Percentiles rank a stretch among this genome's conserved stretches.
Evolutionary conservation across 2,797 vertebrate genomes (phyloP).

Genomic region (Eulemur coronatus): DNA sequence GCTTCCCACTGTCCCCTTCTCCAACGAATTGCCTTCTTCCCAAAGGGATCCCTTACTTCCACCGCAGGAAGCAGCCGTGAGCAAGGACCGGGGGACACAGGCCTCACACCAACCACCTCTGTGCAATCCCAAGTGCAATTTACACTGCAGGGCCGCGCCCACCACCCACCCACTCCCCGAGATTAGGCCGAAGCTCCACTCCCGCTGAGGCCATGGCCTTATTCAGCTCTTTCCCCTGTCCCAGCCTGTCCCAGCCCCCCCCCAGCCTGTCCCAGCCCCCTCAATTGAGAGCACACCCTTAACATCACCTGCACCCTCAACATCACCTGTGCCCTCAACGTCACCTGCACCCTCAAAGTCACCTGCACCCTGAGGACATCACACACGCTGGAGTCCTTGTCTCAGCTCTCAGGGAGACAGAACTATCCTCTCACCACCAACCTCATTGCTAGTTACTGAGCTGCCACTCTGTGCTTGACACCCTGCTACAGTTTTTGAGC

Average conservation of each 20-base stretch:
- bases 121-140: background rate
- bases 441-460: accelerated
- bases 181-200: background rate
- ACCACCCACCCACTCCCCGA: background rate
- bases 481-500: accelerated
- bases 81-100: accelerated
- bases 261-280: too few relatives aligned
- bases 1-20: background rate
- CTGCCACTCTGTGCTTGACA: accelerated
- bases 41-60: background rate
- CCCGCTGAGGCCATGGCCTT: background rate
- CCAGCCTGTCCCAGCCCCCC: too few relatives aligned
- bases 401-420: background rate
- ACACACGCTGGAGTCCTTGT: accelerated
- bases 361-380: accelerated
- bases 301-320: too few relatives aligned
- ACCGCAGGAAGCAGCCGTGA: background rate
- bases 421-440: background rate
- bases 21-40: background rate
- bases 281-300: accelerated
- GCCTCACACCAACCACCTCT: background rate
- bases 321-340: background rate
- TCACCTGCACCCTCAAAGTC: too few relatives aligned
- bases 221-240: background rate
- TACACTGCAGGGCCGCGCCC: background rate